Base-by-base conservation (phyloP, 2,888 invertebrate genomes). In the Cyclophora punctaria region DNA sequence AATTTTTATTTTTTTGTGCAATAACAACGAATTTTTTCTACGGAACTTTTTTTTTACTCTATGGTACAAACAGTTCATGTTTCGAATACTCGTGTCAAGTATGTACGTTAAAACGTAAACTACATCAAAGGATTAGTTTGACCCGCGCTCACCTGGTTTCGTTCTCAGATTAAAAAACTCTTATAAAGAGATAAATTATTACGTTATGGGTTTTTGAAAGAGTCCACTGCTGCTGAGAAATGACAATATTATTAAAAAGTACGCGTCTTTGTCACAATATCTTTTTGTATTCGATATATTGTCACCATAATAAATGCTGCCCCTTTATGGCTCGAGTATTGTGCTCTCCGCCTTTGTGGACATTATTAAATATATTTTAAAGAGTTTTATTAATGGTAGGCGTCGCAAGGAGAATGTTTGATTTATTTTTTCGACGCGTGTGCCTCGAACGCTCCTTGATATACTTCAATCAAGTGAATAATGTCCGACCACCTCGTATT, bases 201-300 rank as follows among this genome's bases (percentile, higher is more conserved):
- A 74, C 83, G 72, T 88, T 87, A 88, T 88, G 75, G 87, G 77
- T 85, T 87, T 88, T 88, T 88, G 88, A 88, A 87, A 87, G 88
- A 88, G 87, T 87, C 86, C 88, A 88, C 78, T 87, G 81, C 86
- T 86, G 88, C 81, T 88, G 86, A 88, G 88, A 88, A 88, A 88
- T 88, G 88, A 88, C 87, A 86, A 86, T 88, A 88, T 88, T 88
- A 88, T 88, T 88, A 88, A 88, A 88, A 88, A 88, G 83, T 86
- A 83, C 80, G 79, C 83, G 66, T 86, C 86, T 85, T 87, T 87
- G 87, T 88, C 86, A 87, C 88, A 78, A 81, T 86, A 88, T 88
- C 88, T 88, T 88, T 87, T 88, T 88, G 88, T 88, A 73, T 88
- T 84, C 84, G 71, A 86, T 87, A 87, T 87, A 88, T 88, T 88